phyloP scores from a whole-genome alignment of 2,888 invertebrate genomes.

The Agrotis exclamationis region DNA sequence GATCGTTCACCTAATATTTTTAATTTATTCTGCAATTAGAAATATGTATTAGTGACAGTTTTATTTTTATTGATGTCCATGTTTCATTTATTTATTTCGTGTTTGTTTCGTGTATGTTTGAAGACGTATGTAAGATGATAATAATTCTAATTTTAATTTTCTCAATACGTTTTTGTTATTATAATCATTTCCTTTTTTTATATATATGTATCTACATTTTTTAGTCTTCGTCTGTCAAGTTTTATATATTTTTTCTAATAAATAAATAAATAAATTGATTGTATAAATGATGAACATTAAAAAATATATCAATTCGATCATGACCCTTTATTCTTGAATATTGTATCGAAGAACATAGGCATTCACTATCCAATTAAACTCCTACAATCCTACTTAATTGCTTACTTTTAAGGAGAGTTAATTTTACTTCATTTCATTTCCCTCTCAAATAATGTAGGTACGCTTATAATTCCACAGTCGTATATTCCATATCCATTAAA shows the following conservation, averaged over 20 bases:
- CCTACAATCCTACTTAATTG: neutral
- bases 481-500: slow-evolving; percentile 36
- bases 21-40: slow-evolving; percentile 35
- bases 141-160: too few relatives aligned
- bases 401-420: neutral
- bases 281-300: too few relatives aligned
- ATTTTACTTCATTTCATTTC: slow-evolving; percentile 8
- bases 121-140: too few relatives aligned
- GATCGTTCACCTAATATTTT: slow-evolving; percentile 46
- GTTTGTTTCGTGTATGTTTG: too few relatives aligned
- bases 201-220: too few relatives aligned
- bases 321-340: neutral
- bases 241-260: too few relatives aligned
- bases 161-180: too few relatives aligned
- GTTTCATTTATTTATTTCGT: neutral
- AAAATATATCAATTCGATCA: too few relatives aligned
- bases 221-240: too few relatives aligned
- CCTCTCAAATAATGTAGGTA: slow-evolving; percentile 24
- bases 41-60: neutral
- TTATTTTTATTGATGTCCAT: neutral
- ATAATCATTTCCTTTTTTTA: too few relatives aligned
- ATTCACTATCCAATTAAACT: neutral
- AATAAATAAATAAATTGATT: too few relatives aligned
- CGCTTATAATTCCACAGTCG: slow-evolving; percentile 10
- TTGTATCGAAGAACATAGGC: neutral